Evolutionary conservation across 2,888 invertebrate genomes (phyloP).

Genomic region (Quadriops clusia): DNA sequence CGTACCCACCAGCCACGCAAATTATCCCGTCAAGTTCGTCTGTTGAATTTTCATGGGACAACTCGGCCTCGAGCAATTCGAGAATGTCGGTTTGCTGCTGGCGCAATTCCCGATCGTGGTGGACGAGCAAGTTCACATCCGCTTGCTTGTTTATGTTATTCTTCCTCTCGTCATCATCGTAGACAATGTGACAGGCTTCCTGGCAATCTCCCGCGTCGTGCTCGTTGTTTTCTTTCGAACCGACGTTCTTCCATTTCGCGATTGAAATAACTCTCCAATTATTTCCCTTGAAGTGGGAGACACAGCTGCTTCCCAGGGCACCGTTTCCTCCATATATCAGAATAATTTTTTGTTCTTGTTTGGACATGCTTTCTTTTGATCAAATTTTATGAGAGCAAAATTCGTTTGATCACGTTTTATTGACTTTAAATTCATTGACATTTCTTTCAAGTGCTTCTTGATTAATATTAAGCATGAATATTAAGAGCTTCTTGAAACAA

Average conservation of each 20-base stretch:
- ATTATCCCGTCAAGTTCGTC: constrained; percentile 82
- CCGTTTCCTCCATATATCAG: constrained; percentile 13
- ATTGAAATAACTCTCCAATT: constrained; percentile 16
- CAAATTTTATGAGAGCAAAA: too few species aligned
- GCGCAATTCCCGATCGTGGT: constrained; percentile 58
- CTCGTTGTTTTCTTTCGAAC: too few species aligned
- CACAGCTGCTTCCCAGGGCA: constrained; percentile 12
- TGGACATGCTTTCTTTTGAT: too few species aligned
- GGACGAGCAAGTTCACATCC: constrained; percentile 72
- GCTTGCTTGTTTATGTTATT: constrained; percentile 49
- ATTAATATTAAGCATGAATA: too few species aligned
- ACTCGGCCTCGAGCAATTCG: constrained; percentile 45
- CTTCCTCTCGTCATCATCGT: constrained; percentile 38
- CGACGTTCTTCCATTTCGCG: constrained; percentile 11
- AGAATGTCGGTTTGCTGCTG: constrained; percentile 60
- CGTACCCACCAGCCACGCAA: constrained; percentile 97
- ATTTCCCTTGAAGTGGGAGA: constrained; percentile 13
- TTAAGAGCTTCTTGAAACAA: too few species aligned
- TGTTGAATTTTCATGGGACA: too few species aligned
- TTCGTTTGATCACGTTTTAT: too few species aligned
- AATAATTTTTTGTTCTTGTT: too few species aligned
- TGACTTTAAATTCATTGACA: too few species aligned
- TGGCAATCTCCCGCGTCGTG: not conserved
- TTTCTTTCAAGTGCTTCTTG: too few species aligned
- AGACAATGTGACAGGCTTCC: constrained; percentile 2